These are phyloP conservation scores for Cataglyphis rosenhaueri DNA, from an alignment of 2,888 invertebrate genomes.

Conservation along the genomic window DNA sequence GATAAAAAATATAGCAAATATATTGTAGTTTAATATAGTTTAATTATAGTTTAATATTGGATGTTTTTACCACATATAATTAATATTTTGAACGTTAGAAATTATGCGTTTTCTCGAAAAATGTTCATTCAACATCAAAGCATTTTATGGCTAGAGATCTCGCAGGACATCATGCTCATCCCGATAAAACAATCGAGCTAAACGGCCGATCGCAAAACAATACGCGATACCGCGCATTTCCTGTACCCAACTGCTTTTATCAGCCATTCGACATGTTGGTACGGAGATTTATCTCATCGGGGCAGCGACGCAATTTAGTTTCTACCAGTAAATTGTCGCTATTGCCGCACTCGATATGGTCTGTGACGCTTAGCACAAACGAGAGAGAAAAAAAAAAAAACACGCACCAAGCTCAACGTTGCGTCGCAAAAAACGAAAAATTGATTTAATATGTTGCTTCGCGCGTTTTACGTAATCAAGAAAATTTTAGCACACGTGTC, in stretches of 20 bases:
- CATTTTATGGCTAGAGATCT: slow-evolving; percentile 35
- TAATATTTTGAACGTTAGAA: not conserved
- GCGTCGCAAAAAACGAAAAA: slow-evolving; percentile 53
- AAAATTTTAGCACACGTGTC: slow-evolving; percentile 16
- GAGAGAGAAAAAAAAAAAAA: slow-evolving; percentile 50
- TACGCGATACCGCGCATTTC: slow-evolving; percentile 54
- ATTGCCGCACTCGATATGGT: slow-evolving; percentile 65
- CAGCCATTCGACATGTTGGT: slow-evolving; percentile 65
- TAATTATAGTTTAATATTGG: not conserved
- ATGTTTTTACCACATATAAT: not conserved
- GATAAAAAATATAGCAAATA: not conserved
- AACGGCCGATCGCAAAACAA: slow-evolving; percentile 70
- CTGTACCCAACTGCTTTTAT: slow-evolving; percentile 70
- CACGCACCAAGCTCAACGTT: slow-evolving; percentile 29
- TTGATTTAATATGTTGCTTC: slow-evolving; percentile 59
- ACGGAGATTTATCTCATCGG: slow-evolving; percentile 69
- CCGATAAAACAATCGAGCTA: slow-evolving; percentile 65
- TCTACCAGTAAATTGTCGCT: slow-evolving; percentile 67
- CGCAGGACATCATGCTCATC: slow-evolving; percentile 59
- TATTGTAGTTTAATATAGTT: not conserved
- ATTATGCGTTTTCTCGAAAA: slow-evolving; percentile 10
- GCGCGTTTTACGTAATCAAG: slow-evolving; percentile 48
- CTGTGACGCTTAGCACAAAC: slow-evolving; percentile 59
- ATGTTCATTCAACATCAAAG: not conserved
- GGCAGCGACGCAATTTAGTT: slow-evolving; percentile 67